Base-by-base conservation (phyloP, 2,888 invertebrate species). In the Ophraella communa region DNA sequence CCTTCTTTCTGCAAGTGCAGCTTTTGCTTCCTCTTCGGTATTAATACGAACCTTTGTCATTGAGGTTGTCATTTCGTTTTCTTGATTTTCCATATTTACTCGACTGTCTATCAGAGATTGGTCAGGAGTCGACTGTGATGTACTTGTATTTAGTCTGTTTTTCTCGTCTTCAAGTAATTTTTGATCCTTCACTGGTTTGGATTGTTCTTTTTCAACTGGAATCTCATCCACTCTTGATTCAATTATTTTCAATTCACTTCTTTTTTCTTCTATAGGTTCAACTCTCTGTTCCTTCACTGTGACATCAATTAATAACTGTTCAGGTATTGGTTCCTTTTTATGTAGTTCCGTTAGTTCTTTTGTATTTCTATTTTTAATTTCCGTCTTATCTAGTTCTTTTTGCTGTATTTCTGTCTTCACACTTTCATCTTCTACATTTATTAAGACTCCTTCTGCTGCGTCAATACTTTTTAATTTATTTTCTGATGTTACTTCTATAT, bases 11-110 rank as follows among this genome's bases (percentile, higher is more conserved):
- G 96, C 96, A 62, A 97, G 84, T 61, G 95, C 96, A 17, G 95
- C 95, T 83, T 96, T 96, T 7, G 96, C 96, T 80, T 96, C 90
- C 81, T 94, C 95, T 83, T 95, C 95, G 2, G 95, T 95, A 8
- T 91, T 93, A 72, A 95, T 94, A 72, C 89, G 85, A 27, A 85
- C 84, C 79, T 87, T 89, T 65, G 87, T 88, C 86, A 90, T 88
- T 33, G 90, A 90, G 51, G 90, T 87, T 72, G 84, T 78, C 81
- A 83, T 82, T 71, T 81, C 81, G 57, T 69, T 77, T 55, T 72
- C 70, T 51, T 66, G 60, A 42, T 65, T 70, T 4, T 60, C 60
- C 23, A 35, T 21, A 18, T 49, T 49, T 49, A 47, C 14, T 17
- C 24, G 49, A 56, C 27, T 53, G 39, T 58, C 53, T 54, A 64